Conservation (phyloP, 2,888 invertebrate species). For the Diarsia mendica region DNA sequence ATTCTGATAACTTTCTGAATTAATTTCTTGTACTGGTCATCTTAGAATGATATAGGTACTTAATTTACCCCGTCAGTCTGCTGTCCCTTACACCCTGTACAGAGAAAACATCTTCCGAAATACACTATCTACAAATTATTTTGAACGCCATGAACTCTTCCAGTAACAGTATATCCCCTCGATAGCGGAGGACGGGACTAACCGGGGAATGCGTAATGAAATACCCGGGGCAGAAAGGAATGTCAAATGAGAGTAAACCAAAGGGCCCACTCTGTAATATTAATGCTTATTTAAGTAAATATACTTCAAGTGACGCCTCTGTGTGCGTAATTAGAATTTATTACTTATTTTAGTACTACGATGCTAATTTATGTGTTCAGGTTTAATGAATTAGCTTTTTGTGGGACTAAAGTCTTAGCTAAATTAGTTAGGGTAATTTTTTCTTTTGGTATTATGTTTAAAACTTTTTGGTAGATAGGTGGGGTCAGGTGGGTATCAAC, state of each 20-base stretch:
- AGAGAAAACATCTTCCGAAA: no score
- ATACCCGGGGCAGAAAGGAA: slow-evolving; percentile 74
- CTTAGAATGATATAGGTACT: no score
- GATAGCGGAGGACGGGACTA: slow-evolving; percentile 54
- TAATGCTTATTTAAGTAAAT: slow-evolving; percentile 75
- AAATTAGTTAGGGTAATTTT: slow-evolving; percentile 5
- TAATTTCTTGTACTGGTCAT: no score
- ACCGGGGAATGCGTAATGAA: slow-evolving; percentile 77
- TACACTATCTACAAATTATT: no score
- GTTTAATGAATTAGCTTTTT: slow-evolving; percentile 10
- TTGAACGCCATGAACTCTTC: slow-evolving; percentile 25
- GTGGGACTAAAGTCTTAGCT: background rate
- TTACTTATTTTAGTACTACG: slow-evolving; percentile 26
- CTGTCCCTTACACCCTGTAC: no score
- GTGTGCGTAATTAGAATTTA: slow-evolving; percentile 54
- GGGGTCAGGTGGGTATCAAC: no score
- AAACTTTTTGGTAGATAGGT: no score
- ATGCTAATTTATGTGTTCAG: slow-evolving; percentile 44
- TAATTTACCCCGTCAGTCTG: no score
- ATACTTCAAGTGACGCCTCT: slow-evolving; percentile 63
- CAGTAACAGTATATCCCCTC: slow-evolving; percentile 37
- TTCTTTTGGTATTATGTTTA: no score
- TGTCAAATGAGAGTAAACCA: slow-evolving; percentile 76
- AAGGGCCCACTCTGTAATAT: slow-evolving; percentile 70
- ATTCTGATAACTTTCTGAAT: no score